phyloP scores from a whole-genome alignment of 2,113 vertebrate genomes.

The Galbula dea region DNA sequence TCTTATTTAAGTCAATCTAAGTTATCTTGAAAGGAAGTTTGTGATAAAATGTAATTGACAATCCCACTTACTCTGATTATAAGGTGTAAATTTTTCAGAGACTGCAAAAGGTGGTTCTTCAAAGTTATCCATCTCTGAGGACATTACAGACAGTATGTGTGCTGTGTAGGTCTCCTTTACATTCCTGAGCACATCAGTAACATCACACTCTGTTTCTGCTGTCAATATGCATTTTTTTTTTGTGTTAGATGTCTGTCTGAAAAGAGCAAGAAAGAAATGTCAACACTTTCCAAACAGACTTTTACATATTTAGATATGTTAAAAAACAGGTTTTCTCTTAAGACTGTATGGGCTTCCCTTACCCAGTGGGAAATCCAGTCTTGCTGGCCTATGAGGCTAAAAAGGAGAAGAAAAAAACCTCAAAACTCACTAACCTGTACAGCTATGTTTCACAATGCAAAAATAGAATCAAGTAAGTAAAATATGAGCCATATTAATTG shows the following conservation, averaged over 20 bases:
- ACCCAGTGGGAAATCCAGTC: neutral
- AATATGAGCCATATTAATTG: neutral
- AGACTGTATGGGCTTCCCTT: neutral
- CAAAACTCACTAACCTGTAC: neutral
- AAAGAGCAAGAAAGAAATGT: neutral
- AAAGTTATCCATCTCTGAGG: neutral
- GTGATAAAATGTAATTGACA: neutral
- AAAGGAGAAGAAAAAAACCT: neutral
- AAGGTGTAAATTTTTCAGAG: conserved; percentile 81
- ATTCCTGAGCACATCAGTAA: conserved; percentile 73
- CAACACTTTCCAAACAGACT: neutral
- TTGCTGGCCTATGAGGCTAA: neutral
- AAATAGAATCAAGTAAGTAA: neutral
- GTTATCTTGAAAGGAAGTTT: neutral
- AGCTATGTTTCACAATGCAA: neutral
- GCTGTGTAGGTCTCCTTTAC: conserved; percentile 74
- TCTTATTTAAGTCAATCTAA: neutral
- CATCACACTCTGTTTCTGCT: conserved; percentile 78
- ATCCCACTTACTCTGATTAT: conserved; percentile 82
- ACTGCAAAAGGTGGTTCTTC: conserved; percentile 66
- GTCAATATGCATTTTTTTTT: conserved; percentile 74
- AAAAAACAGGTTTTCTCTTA: neutral
- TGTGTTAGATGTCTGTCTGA: conserved; percentile 56
- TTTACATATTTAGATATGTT: neutral
- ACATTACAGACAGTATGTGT: conserved; percentile 71